These are phyloP conservation scores for Galaxias olidus DNA, from an alignment of 2,797 vertebrate genomes.

Conservation along the genomic window DNA sequence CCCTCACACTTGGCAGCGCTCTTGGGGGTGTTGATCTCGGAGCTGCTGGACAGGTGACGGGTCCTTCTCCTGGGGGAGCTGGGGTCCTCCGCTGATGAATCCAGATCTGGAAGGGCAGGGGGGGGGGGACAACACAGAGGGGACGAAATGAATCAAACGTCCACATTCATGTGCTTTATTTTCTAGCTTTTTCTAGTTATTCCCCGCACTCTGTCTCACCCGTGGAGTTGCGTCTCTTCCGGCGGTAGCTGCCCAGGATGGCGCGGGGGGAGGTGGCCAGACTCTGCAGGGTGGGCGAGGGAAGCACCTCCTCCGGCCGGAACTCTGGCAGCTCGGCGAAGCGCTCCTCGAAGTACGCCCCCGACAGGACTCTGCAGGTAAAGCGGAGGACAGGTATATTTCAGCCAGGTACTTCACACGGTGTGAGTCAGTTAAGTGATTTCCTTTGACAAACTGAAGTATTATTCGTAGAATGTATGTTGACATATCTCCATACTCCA, in stretches of 20 bases:
- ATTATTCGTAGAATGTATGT: too few relatives aligned
- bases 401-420: neutral
- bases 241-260: constrained; percentile 91
- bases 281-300: constrained; percentile 91
- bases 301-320: constrained; percentile 87
- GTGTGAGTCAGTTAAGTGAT: too few relatives aligned
- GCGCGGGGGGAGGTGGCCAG: constrained; percentile 89
- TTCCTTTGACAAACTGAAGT: too few relatives aligned
- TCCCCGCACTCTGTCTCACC: constrained; percentile 65
- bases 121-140: neutral
- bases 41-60: constrained; percentile 87
- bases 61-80: constrained; percentile 89
- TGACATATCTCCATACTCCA: too few relatives aligned
- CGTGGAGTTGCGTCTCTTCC: constrained; percentile 90
- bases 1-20: constrained; percentile 93
- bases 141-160: neutral
- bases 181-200: neutral
- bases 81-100: constrained; percentile 83
- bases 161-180: too few relatives aligned
- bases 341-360: constrained; percentile 88
- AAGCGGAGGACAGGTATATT: neutral
- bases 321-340: constrained; percentile 92
- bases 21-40: constrained; percentile 92
- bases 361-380: constrained; percentile 80
- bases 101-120: constrained; percentile 73